Conservation (phyloP, 1,140 invertebrate genomes). For the Philaenus spumarius region DNA sequence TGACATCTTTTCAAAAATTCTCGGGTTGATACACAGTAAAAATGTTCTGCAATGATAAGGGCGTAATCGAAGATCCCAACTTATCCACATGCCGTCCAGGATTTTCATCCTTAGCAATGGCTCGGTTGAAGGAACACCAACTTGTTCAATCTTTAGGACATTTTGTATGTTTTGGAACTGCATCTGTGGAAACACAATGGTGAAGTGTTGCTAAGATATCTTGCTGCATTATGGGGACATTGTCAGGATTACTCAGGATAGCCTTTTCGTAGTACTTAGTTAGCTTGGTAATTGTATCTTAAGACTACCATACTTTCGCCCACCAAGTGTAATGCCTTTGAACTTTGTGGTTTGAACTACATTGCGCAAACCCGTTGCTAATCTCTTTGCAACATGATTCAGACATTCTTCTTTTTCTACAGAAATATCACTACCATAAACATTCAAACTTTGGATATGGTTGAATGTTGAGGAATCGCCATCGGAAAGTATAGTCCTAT, state of each 20-base stretch:
- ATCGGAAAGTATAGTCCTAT: neutral
- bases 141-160: conserved; percentile 18
- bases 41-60: too few relatives aligned
- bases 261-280: conserved; percentile 13
- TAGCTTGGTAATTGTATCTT: conserved; percentile 13
- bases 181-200: too few relatives aligned
- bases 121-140: neutral
- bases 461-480: neutral
- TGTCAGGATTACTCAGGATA: conserved; percentile 4
- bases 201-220: conserved; percentile 20
- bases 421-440: conserved; percentile 9
- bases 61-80: too few relatives aligned
- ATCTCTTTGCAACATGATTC: conserved; percentile 30
- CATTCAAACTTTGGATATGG: neutral
- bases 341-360: conserved; percentile 10
- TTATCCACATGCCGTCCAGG: too few relatives aligned
- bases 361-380: conserved; percentile 25
- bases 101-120: too few relatives aligned
- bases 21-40: too few relatives aligned
- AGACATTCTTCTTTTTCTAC: too few relatives aligned
- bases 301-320: conserved; percentile 11
- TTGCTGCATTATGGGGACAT: conserved; percentile 14
- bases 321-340: conserved; percentile 17
- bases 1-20: too few relatives aligned
- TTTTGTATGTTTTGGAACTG: conserved; percentile 19